Conservation (phyloP, 2,113 vertebrate species). For the Hirundichthys speculiger region DNA sequence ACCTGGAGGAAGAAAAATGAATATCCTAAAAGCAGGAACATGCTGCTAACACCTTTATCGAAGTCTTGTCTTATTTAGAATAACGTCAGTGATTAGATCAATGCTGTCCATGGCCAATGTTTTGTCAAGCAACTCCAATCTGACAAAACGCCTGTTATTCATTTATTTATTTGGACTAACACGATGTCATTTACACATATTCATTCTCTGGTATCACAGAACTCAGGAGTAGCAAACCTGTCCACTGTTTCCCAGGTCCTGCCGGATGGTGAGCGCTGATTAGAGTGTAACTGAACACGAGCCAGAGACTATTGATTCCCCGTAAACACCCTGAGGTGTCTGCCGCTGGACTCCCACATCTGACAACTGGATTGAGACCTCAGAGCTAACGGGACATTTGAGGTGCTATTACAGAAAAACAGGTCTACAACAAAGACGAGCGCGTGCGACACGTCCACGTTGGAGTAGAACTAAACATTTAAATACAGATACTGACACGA, state of each 20-base stretch:
- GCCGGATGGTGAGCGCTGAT: constrained; percentile 51
- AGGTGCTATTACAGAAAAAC: constrained; percentile 38
- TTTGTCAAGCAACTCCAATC: too few species aligned
- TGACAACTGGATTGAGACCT: constrained; percentile 63
- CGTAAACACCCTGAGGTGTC: constrained; percentile 54
- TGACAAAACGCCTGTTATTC: too few species aligned
- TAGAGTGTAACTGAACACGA: constrained; percentile 60
- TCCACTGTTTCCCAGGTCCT: constrained; percentile 33
- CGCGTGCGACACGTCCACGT: background rate
- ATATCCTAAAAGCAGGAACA: too few species aligned
- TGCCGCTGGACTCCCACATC: constrained; percentile 45
- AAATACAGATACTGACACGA: background rate
- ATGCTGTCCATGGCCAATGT: too few species aligned
- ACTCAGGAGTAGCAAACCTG: constrained; percentile 1
- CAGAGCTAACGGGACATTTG: constrained; percentile 36
- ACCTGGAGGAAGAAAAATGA: too few species aligned
- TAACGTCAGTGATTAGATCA: too few species aligned
- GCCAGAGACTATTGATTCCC: constrained; percentile 64
- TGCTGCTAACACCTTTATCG: too few species aligned
- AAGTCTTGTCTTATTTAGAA: too few species aligned
- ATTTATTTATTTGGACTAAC: too few species aligned
- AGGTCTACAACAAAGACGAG: constrained; percentile 15
- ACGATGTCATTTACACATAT: too few species aligned
- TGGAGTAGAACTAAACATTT: background rate
- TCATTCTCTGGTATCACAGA: too few species aligned